Evolutionary conservation across 2,113 vertebrate species (phyloP).

Genomic region (Scatophagus argus): DNA sequence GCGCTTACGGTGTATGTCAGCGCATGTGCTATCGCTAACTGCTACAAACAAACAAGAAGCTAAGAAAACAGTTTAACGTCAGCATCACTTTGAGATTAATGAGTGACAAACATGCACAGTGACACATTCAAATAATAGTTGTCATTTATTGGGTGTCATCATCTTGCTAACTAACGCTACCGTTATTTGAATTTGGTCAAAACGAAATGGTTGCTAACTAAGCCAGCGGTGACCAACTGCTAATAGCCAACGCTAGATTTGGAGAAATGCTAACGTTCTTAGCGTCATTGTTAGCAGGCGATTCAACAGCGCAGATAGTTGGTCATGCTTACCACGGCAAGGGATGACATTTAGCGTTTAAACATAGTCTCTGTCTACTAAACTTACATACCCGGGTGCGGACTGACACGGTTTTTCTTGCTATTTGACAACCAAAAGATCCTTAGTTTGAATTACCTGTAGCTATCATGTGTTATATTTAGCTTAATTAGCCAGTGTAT

Average conservation of each 20-base stretch:
- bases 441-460: neutral
- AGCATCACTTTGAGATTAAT: neutral
- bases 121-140: neutral
- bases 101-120: neutral
- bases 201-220: neutral
- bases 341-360: slow-evolving; percentile 15
- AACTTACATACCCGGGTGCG: neutral
- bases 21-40: slow-evolving; percentile 51
- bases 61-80: slow-evolving; percentile 27
- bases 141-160: neutral
- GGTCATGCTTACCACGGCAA: slow-evolving; percentile 1
- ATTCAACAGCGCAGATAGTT: slow-evolving; percentile 19
- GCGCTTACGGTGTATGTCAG: slow-evolving; percentile 19
- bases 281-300: slow-evolving; percentile 68
- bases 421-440: neutral
- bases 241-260: neutral
- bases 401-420: neutral
- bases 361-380: neutral
- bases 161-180: neutral
- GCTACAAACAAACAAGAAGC: slow-evolving; percentile 78
- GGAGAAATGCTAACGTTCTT: slow-evolving; percentile 26
- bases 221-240: slow-evolving; percentile 10
- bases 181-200: neutral
- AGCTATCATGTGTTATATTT: neutral
- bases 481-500: slow-evolving; percentile 10